Evolutionary conservation across 2,113 vertebrate species (phyloP), one percentile per base, ranked within the genome.

Genomic region (Gymnorhina tibicen): DNA sequence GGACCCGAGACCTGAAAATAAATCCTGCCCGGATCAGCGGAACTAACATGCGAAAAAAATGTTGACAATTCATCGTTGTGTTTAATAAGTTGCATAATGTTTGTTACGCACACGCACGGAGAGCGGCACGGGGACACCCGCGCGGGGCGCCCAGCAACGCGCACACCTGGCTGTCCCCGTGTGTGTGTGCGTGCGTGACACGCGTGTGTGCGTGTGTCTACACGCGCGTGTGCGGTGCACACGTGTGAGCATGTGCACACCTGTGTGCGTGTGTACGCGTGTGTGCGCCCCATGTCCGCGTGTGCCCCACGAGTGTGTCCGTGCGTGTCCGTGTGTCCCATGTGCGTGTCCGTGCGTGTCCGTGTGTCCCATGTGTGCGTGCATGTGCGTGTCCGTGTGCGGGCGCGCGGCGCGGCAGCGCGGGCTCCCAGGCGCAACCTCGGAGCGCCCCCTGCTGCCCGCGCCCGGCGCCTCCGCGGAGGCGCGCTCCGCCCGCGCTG

Each of bases 361-460:
- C 41, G 32, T 28, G 72, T 58, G 32, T 11, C 35, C 13, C 2
- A 2, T 9, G 22, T 19, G 30, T n/a, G n/a, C 13, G 30, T 12
- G 17, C 20, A 1, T 16, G 66, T 11, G 19, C 5, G 42, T 27
- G 78, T 52, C 68, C 69, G 64, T 49, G 46, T 62, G 83, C 79
- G 58, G 37, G 23, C 63, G 60, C 82, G 64, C 79, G 63, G 67
- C 47, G 59, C 42, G 21, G 44, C 64, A 3, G 56, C 52, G 41
- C 79, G 41, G 9, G 30, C 89, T 78, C 10, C 83, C 89, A 98
- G 96, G 93, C 84, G 62, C 94, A 97, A 98, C 98, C 91, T 98
- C 96, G 97, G 98, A 98, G 99, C 98, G 98, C 98, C 99, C 99
- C 99, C 99, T 99, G 98, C 99, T 98, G 99, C 97, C 93, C 18